Evolutionary conservation across 1,140 invertebrate species (phyloP), one percentile per base, ranked within the genome.

Genomic region (Marisa cornuarietis): DNA sequence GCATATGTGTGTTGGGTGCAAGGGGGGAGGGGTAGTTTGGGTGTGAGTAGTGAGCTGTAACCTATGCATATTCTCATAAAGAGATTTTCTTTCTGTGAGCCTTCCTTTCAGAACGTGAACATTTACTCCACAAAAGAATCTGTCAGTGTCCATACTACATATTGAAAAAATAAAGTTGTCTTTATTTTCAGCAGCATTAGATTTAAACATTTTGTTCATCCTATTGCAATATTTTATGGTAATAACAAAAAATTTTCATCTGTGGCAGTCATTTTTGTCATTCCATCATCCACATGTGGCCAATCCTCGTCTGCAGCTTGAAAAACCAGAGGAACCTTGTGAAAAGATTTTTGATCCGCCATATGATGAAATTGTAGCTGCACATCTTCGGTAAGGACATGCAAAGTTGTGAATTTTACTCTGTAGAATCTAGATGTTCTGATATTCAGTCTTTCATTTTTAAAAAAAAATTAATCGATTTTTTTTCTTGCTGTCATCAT

Each of bases 301-400:
- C 22, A 95, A 94, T 85, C 92, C 92, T 81, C 94, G 94, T 88
- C 91, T 96, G 51, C 93, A 93, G 66, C 91, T 94, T 13, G 94
- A 87, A 84, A 92, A 93, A 86, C 94, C 95, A 1, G 94, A 96
- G 82, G 91, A 92, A 31, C 92, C 94, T 62, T 94, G 95, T 10
- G 93, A 95, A 86, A 76, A 83, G 24, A 93, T 94, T 84, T 92
- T 97, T 81, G 91, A 94, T 71, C 88, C 93, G 49, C 95, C 96
- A 13, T 92, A 96, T 73, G 94, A 96, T 88, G 96, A 97, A 86
- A 92, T 98, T 51, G 93, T 97, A 58, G 92, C 94, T 78, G 93
- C 93, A 68, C 96, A 98, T 90, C 91, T 98, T n/a, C 95, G 94
- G 93, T 94, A 81, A 62, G 71, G 16, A 22, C 16, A 7, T 61